Conservation (phyloP, 2,797 vertebrate genomes). For the Aulostomus chinensis region DNA sequence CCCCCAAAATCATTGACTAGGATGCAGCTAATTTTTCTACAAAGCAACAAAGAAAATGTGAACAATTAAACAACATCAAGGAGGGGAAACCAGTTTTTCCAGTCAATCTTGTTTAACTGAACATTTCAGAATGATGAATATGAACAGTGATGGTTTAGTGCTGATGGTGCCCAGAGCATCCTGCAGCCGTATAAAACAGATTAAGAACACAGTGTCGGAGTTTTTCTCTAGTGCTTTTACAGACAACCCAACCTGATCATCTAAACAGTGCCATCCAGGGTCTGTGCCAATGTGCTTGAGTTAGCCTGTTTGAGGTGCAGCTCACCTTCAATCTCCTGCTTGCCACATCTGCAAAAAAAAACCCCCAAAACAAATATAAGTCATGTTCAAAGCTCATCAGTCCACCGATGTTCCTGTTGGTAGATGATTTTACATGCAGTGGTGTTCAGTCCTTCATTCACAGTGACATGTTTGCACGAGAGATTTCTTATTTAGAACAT, state of each 20-base stretch:
- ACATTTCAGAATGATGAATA: conserved; percentile 77
- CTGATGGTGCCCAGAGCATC: conserved; percentile 68
- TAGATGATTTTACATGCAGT: too few relatives aligned
- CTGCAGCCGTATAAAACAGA: conserved; percentile 78
- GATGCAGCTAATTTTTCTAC: conserved; percentile 81
- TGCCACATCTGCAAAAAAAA: conserved; percentile 81
- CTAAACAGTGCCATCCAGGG: conserved; percentile 90
- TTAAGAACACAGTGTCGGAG: conserved; percentile 86
- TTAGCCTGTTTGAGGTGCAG: conserved; percentile 88
- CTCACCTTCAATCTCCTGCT: conserved; percentile 87
- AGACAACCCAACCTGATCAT: conserved; percentile 68
- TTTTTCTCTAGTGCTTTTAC: conserved; percentile 92
- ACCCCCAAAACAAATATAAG: too few relatives aligned
- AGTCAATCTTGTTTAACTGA: conserved; percentile 89
- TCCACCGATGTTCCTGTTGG: too few relatives aligned
- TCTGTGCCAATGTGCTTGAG: conserved; percentile 91
- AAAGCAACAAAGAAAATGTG: conserved; percentile 67
- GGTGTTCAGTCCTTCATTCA: too few relatives aligned
- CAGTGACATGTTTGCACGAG: too few relatives aligned
- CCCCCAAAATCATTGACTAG: conserved; percentile 82
- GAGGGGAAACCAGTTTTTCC: conserved; percentile 58
- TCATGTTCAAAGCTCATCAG: too few relatives aligned
- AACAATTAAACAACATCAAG: conserved; percentile 80
- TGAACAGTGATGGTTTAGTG: conserved; percentile 80
- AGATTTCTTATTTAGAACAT: too few relatives aligned